phyloP scores from a whole-genome alignment of 2,113 vertebrate genomes.

The Sardina pilchardus region DNA sequence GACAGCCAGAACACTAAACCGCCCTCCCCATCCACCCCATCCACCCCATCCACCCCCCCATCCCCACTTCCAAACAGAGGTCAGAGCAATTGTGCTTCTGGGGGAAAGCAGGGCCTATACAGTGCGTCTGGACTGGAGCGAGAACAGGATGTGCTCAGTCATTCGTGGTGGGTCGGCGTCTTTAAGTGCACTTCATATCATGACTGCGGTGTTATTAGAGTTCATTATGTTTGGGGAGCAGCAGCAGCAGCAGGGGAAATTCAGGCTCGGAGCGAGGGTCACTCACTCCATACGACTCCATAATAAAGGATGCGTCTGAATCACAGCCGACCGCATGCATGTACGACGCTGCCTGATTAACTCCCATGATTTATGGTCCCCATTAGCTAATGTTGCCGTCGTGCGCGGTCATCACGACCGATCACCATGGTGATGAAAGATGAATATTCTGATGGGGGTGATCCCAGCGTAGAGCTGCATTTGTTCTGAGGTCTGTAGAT shows the following conservation, averaged over 20 bases:
- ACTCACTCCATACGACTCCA: not conserved
- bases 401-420: not conserved
- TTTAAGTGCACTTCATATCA: conserved; percentile 18
- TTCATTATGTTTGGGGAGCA: not conserved
- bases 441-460: conserved; percentile 1
- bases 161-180: not conserved
- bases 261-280: not conserved
- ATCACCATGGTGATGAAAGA: conserved; percentile 11
- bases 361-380: not conserved
- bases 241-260: not conserved
- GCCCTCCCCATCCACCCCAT: not conserved
- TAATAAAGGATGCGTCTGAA: not conserved
- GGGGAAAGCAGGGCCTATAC: not conserved
- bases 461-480: not conserved
- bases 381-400: conserved; percentile 3
- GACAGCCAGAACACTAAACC: not conserved
- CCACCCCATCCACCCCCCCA: not conserved
- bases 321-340: not conserved
- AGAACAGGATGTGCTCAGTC: conserved; percentile 3
- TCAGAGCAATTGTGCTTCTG: not conserved
- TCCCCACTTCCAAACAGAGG: not conserved
- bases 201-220: not conserved
- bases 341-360: not conserved
- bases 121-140: not conserved
- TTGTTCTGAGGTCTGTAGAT: not conserved